A percentile compares a stretch with the other conserved stretches of the same genome.
phyloP scores from a whole-genome alignment of 1,140 invertebrate genomes.

The Bombus picipes region DNA sequence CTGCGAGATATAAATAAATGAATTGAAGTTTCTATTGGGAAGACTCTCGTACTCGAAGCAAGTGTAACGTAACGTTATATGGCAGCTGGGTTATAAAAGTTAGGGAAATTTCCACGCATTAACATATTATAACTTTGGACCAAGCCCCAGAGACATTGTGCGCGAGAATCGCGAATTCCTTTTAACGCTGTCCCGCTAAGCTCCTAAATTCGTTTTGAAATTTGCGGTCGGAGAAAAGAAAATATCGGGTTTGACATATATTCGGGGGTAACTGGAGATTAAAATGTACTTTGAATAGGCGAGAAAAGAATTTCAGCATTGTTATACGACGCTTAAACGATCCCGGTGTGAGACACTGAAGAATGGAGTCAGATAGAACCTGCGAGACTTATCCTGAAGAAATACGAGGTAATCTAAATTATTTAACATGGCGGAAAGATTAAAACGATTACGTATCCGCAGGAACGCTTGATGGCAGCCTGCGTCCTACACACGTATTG shows the following conservation, averaged over 20 bases:
- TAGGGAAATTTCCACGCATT: neutral
- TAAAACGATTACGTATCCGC: conserved; percentile 35
- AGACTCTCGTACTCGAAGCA: neutral
- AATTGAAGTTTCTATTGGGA: neutral
- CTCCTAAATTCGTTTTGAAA: neutral
- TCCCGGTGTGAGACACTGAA: neutral
- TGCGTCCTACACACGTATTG: conserved; percentile 6
- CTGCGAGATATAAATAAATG: neutral
- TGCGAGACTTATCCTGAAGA: conserved; percentile 1
- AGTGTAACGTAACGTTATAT: neutral
- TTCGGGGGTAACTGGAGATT: neutral
- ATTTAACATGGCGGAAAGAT: conserved; percentile 43
- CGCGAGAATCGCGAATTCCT: conserved; percentile 9
- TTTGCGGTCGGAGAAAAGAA: neutral
- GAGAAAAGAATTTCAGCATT: neutral
- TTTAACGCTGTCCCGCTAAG: neutral
- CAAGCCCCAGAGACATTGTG: neutral
- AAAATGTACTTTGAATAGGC: neutral
- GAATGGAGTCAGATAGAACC: neutral
- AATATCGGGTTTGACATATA: neutral
- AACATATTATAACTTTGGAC: conserved; percentile 3
- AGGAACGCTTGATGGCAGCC: neutral
- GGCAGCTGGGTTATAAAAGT: neutral
- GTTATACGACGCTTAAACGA: conserved; percentile 31
- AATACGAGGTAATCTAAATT: conserved; percentile 38